Conservation (phyloP, 2,888 invertebrate species). For the Phragmatobia fuliginosa region DNA sequence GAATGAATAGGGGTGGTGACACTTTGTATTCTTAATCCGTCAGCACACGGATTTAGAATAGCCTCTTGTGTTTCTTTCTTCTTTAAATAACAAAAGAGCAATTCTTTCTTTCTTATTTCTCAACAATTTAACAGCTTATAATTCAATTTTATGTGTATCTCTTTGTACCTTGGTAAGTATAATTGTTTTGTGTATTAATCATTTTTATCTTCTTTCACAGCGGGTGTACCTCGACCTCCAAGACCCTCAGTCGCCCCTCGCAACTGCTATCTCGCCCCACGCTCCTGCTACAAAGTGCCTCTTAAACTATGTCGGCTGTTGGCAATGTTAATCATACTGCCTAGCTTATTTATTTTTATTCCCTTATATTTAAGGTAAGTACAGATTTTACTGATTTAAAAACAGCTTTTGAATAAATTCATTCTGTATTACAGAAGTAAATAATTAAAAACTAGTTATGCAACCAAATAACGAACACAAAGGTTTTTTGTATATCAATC, state of each 20-base stretch:
- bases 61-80: too few species aligned
- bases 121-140: too few species aligned
- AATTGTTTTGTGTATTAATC: neutral
- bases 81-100: too few species aligned
- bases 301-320: slow-evolving; percentile 88
- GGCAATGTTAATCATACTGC: slow-evolving; percentile 88
- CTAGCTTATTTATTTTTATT: slow-evolving; percentile 88
- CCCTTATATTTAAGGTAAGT: slow-evolving; percentile 89
- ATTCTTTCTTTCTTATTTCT: too few species aligned
- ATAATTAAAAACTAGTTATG: too few species aligned
- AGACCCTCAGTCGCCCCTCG: slow-evolving; percentile 36
- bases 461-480: neutral
- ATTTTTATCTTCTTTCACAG: slow-evolving; percentile 47
- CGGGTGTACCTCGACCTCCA: slow-evolving; percentile 47
- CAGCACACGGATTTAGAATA: too few species aligned
- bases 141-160: too few species aligned
- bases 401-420: neutral
- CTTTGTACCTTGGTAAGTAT: too few species aligned
- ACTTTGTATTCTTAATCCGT: too few species aligned
- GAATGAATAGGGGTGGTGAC: too few species aligned
- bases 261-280: slow-evolving; percentile 58
- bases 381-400: neutral
- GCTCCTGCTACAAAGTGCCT: slow-evolving; percentile 82
- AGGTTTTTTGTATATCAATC: too few species aligned
- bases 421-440: too few species aligned